Conservation (phyloP, 2,797 vertebrate genomes). For the Protosalanx chinensis region DNA sequence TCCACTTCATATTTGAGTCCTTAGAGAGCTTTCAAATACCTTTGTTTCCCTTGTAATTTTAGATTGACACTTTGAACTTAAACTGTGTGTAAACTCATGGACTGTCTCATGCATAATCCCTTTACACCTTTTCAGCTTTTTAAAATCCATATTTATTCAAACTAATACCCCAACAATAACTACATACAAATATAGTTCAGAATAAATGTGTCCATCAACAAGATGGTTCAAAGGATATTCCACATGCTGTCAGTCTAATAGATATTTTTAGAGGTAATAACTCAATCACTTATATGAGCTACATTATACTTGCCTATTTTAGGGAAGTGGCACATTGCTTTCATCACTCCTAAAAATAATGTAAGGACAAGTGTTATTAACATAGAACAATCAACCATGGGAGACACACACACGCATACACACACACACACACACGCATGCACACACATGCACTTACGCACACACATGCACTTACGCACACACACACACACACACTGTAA, state of each 20-base stretch:
- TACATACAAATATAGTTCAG: not conserved
- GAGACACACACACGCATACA: conserved; percentile 3
- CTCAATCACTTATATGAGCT: conserved; percentile 50
- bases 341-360: conserved; percentile 61
- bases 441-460: not conserved
- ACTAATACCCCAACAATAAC: not conserved
- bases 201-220: conserved; percentile 5
- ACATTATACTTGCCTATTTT: conserved; percentile 63
- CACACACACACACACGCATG: conserved; percentile 32
- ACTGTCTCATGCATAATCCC: not conserved
- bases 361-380: conserved; percentile 46
- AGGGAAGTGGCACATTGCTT: conserved; percentile 54
- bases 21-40: not conserved
- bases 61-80: not conserved
- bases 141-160: conserved; percentile 1
- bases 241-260: conserved; percentile 39
- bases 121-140: not conserved
- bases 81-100: not conserved
- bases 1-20: not conserved
- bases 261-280: conserved; percentile 64
- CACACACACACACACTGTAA: conserved; percentile 4
- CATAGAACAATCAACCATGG: conserved; percentile 40
- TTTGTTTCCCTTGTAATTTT: too few relatives aligned
- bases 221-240: conserved; percentile 23
- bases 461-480: not conserved